Evolutionary conservation across 2,888 invertebrate genomes (phyloP).

Genomic region (Apoda limacodes): DNA sequence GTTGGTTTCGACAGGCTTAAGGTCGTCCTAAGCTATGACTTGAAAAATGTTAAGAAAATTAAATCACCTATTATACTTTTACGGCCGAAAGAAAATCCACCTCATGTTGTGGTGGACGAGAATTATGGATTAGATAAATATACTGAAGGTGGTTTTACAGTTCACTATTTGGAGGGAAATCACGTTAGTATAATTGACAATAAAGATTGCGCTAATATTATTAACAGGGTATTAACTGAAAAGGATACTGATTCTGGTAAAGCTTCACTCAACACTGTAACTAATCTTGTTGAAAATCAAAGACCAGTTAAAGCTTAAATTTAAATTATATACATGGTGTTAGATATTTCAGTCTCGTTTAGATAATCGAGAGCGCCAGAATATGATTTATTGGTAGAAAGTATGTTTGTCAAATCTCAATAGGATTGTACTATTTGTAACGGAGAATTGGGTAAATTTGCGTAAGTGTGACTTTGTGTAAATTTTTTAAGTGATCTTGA

Average conservation of each 20-base stretch:
- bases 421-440: too few relatives aligned
- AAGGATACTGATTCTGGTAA: slow-evolving; percentile 31
- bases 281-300: slow-evolving; percentile 47
- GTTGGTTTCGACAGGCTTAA: slow-evolving; percentile 64
- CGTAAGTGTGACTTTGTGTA: too few relatives aligned
- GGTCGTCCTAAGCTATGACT: slow-evolving; percentile 57
- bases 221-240: slow-evolving; percentile 51
- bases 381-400: too few relatives aligned
- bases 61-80: slow-evolving; percentile 71
- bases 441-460: too few relatives aligned
- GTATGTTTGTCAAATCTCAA: background rate
- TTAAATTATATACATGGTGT: background rate
- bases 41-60: slow-evolving; percentile 53
- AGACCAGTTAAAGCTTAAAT: slow-evolving; percentile 31
- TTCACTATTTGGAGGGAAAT: slow-evolving; percentile 78
- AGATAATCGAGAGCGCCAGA: too few relatives aligned
- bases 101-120: slow-evolving; percentile 64
- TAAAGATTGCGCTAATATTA: slow-evolving; percentile 71
- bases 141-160: slow-evolving; percentile 66
- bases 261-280: slow-evolving; percentile 35
- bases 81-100: slow-evolving; percentile 70
- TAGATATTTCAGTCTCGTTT: too few relatives aligned
- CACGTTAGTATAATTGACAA: slow-evolving; percentile 78
- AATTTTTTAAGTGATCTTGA: too few relatives aligned
- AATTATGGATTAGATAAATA: slow-evolving; percentile 75